These are phyloP conservation scores for Scaptomyza pallida DNA, from an alignment of 1,140 invertebrate genomes.

Conservation along the genomic window DNA sequence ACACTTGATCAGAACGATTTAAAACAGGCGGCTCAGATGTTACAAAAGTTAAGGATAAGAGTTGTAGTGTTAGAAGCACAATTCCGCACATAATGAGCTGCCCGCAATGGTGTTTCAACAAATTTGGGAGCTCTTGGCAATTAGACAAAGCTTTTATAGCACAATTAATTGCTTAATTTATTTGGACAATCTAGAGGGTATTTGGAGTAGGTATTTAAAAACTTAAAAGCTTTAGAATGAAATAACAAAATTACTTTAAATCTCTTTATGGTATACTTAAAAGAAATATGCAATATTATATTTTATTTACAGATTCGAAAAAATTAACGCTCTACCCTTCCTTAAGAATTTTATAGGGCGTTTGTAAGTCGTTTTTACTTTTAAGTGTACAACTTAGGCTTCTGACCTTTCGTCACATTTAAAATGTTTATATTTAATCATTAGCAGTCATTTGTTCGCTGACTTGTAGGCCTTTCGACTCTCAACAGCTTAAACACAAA, in stretches of 20 bases:
- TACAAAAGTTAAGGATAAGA: neutral
- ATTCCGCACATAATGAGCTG: neutral
- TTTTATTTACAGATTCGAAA: too few species aligned
- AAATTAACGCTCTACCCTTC: too few species aligned
- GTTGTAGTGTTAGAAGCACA: neutral
- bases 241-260: too few species aligned
- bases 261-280: too few species aligned
- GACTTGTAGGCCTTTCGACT: neutral
- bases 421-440: neutral
- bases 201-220: neutral
- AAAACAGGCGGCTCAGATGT: too few species aligned
- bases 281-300: too few species aligned
- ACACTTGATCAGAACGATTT: neutral
- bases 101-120: neutral
- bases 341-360: neutral
- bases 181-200: neutral
- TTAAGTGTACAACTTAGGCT: too few species aligned
- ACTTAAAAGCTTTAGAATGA: too few species aligned
- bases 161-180: neutral
- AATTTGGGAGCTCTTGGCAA: neutral
- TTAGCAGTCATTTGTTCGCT: neutral
- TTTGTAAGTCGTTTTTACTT: neutral
- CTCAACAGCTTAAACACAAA: too few species aligned
- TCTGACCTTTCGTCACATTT: too few species aligned
- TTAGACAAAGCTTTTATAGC: constrained; percentile 14